Base-by-base conservation (phyloP, 2,888 invertebrate species). In the Aphelenchoides bicaudatus region DNA sequence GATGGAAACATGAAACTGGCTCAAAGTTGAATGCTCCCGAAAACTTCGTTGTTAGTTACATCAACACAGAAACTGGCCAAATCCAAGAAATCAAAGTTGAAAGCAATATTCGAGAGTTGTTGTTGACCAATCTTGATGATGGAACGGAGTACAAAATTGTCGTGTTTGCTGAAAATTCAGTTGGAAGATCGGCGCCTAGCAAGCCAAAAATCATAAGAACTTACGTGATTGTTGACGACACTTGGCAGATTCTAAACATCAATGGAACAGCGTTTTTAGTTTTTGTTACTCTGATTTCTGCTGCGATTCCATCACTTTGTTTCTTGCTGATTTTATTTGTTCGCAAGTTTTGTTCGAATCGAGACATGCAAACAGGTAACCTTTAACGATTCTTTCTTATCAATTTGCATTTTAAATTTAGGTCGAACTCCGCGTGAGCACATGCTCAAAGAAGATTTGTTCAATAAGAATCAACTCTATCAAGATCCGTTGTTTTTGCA, bases 101-200 rank as follows among this genome's bases (percentile, higher is more conserved):
- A 31, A 63, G 58, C 37, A 34, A 39, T 5, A 57, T 61, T 37
- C 58, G 39, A 31, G 63, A 67, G 19, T 52, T 62, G 27, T 51
- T 65, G 25, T 50, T 73, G 10, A 59, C 55, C 5, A 67, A 62
- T n/a, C 57, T 74, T 19, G 37, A 50, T n/a, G 50, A 65, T 28
- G 63, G 67, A 48, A 60, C 61, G 21, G 56, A 63, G 8, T 74
- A 74, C 55, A 39, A 60, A 5, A 59, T 73, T 10, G 56, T 57
- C 5, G 62, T 70, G 10, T 52, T 64, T 13, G 73, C 74, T 3
- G 70, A 68, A 48, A 74, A 74, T 43, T 52, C 59, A 13, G 71
- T 66, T 25, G 71, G 73, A 53, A 60, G 65, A 43, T 70, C 70
- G 56, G 51, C 62, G 28, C 55, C 53, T 25, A 72, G 72, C 46